Base-by-base conservation (phyloP, 2,888 invertebrate genomes). In the Lepidonotus clava region DNA sequence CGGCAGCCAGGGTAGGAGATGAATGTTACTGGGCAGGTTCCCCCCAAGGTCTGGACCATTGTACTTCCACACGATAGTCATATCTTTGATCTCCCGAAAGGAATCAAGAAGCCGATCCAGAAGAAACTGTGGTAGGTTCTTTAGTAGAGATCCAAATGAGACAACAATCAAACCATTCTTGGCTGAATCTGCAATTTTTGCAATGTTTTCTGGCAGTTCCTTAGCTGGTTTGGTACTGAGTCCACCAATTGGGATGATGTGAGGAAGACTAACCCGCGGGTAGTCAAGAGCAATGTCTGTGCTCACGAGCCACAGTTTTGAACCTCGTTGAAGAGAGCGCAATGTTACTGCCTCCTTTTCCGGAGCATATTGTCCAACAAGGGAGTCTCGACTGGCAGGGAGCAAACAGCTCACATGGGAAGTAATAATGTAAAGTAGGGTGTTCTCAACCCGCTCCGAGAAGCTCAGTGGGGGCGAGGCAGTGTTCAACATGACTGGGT, bases 1-100 rank as follows among this genome's bases (percentile, higher is more conserved):
- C 34, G 88, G 87, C 21, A 88, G 18, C 88, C 88, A 88, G 46
- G 46, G 41, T 36, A 84, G 4, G 5, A 87, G 28, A 34, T 32
- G 83, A 5, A 88, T 71, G 40, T 87, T 83, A 14, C 24, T 6
- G 0, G 88, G 87, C 11, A 86, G 14, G 21, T 83, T 61, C n/a
- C n/a, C n/a, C 6, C 18, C 34, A 18, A 67, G 66, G 5, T 8
- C 36, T 28, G 41, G 34, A n/a, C 83, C 41, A 51, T 83, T 83
- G 36, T 36, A 53, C n/a, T 56, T 56, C 61, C 21, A 24, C 1
- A 53, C n/a, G 21, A 83, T 8, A 36, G 38, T 61, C 2, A 34
- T 1, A 24, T 61, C 11, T 28, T 4, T 1, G 61, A 61, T 28
- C 28, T 61, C 0, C 24, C 2, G 2, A 61, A 61, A 61, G 24